Evolutionary conservation across 2,888 invertebrate species (phyloP).

Genomic region (Cetonia aurata): DNA sequence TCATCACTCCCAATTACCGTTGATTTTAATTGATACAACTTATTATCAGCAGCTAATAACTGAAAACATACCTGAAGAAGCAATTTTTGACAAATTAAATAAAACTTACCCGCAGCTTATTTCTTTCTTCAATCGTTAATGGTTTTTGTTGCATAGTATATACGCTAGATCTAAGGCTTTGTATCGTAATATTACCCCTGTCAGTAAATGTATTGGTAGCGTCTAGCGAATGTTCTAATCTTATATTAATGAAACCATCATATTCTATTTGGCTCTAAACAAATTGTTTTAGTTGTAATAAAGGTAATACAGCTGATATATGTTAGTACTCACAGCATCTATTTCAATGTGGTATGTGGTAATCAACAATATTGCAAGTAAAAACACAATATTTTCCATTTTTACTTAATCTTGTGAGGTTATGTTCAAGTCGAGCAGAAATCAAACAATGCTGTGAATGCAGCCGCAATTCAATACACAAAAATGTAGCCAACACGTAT

Average conservation of each 20-base stretch:
- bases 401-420: background rate
- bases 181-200: constrained; percentile 78
- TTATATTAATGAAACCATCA: constrained; percentile 80
- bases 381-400: constrained; percentile 9
- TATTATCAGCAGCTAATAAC: constrained; percentile 76
- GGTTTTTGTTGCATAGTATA: constrained; percentile 74
- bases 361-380: constrained; percentile 12
- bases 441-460: too few species aligned
- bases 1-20: constrained; percentile 78
- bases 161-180: constrained; percentile 77
- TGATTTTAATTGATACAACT: constrained; percentile 81
- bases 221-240: constrained; percentile 77
- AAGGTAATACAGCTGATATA: background rate
- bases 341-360: background rate
- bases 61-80: constrained; percentile 56
- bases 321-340: constrained; percentile 34
- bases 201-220: constrained; percentile 70
- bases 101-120: constrained; percentile 70
- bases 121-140: constrained; percentile 70
- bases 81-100: constrained; percentile 11
- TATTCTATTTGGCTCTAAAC: constrained; percentile 75
- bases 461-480: too few species aligned
- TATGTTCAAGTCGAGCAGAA: too few species aligned
- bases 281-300: constrained; percentile 44
- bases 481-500: too few species aligned